These are phyloP conservation scores for Phymastichus coffea DNA, from an alignment of 1,140 invertebrate genomes.

Conservation along the genomic window DNA sequence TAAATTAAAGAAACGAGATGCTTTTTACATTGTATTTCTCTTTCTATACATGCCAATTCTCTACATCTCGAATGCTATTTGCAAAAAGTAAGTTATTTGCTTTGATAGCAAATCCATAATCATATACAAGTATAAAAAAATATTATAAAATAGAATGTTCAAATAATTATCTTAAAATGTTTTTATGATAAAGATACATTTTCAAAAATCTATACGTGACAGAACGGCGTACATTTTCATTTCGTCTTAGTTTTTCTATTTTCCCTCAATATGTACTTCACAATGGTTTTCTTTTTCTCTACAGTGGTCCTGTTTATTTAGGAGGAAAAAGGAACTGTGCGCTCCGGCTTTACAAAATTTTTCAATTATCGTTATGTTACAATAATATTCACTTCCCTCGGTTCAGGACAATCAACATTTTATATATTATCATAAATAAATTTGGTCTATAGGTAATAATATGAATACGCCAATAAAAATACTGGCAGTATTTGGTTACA, in stretches of 20 bases:
- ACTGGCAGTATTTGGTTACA: constrained; percentile 56
- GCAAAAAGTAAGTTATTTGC: too few species aligned
- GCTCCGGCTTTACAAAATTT: constrained; percentile 52
- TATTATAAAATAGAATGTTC: constrained; percentile 10
- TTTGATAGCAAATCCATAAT: not conserved
- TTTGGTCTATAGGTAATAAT: constrained; percentile 59
- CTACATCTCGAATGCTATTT: too few species aligned
- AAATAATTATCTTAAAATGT: constrained; percentile 10
- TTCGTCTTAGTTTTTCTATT: constrained; percentile 29
- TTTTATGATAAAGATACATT: not conserved
- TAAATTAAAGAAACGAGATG: too few species aligned
- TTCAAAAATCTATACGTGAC: constrained; percentile 6
- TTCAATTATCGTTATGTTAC: constrained; percentile 48
- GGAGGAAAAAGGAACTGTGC: constrained; percentile 50
- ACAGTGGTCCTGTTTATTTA: constrained; percentile 33
- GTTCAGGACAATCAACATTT: constrained; percentile 51
- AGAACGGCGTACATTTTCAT: constrained; percentile 3
- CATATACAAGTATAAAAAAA: constrained; percentile 19
- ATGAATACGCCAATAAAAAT: constrained; percentile 54
- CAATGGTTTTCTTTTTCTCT: constrained; percentile 30
- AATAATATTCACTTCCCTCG: constrained; percentile 49
- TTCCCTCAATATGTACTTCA: constrained; percentile 24
- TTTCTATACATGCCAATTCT: too few species aligned
- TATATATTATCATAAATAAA: constrained; percentile 61
- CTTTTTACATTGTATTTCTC: too few species aligned